Conservation (phyloP, 2,888 invertebrate genomes). For the Drosophila borborema region DNA sequence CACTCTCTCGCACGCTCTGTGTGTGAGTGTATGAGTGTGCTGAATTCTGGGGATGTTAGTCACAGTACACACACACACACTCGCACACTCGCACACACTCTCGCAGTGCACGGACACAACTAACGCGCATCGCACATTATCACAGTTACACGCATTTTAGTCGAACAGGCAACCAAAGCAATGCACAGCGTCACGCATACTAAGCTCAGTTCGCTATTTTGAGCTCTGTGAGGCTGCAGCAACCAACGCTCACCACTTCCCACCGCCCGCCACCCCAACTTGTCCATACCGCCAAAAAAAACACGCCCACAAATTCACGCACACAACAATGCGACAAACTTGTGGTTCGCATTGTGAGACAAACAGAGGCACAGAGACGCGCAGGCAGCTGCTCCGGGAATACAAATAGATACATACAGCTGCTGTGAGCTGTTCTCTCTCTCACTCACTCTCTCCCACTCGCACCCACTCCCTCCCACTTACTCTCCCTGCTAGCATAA, state of each 20-base stretch:
- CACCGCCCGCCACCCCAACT: neutral
- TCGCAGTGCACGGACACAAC: slow-evolving; percentile 22
- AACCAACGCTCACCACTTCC: no score
- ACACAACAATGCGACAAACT: slow-evolving; percentile 61
- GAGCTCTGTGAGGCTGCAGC: neutral
- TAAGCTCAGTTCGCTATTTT: slow-evolving; percentile 39
- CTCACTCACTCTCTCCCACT: neutral
- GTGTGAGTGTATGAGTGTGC: slow-evolving; percentile 2
- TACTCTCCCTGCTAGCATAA: neutral
- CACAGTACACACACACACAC: slow-evolving; percentile 21
- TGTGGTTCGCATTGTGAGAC: slow-evolving; percentile 51
- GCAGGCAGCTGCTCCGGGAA: slow-evolving; percentile 36
- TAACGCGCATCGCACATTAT: slow-evolving; percentile 67
- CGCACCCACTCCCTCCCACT: neutral
- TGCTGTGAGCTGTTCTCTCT: neutral
- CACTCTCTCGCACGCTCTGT: neutral
- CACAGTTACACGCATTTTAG: slow-evolving; percentile 79
- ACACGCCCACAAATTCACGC: slow-evolving; percentile 46
- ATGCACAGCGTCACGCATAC: slow-evolving; percentile 65
- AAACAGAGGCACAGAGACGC: slow-evolving; percentile 60
- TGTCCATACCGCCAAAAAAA: neutral
- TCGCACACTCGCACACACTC: neutral
- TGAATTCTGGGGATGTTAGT: slow-evolving; percentile 46
- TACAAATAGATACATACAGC: slow-evolving; percentile 22
- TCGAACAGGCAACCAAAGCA: slow-evolving; percentile 77